Base-by-base conservation (phyloP, 1,140 invertebrate species). In the Trinorchestia longiramus region DNA sequence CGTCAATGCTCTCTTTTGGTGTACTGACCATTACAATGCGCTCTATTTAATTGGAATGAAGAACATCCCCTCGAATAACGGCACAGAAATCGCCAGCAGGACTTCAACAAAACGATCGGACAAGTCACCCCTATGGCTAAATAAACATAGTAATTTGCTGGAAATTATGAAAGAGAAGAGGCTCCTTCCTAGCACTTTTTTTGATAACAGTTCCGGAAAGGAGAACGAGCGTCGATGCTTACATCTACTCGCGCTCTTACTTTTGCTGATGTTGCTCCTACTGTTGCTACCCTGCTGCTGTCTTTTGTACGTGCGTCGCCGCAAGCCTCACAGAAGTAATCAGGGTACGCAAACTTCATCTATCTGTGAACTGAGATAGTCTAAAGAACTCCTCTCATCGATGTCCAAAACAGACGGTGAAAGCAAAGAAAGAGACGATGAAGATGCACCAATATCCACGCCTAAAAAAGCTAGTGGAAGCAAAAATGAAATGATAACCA, bases 151-250 rank as follows among this genome's bases (percentile, higher is more conserved):
- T 41, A 90, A 43, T 42, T 43, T 42, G 88, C 43, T 90, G 23
- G 43, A 41, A 17, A 15, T 43, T 28, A 19, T 90, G 88, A 41
- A 90, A 90, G 88, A 90, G 28, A 42, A 90, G 88, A 15, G 41
- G 88, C 88, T 90, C 11, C n/a, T 90, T 90, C 43, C 88, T 15
- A 90, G 88, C 88, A 43, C n/a, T 43, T 90, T 90, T 28, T 90
- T 90, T 43, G 88, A 90, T 36, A 15, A 90, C 15, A 4, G 88
- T 11, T 90, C 88, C 42, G 36, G n/a, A 36, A 90, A 90, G 43
- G 36, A 42, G 36, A 28, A 42, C 15, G 88, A 90, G 41, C 8
- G 43, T 42, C 23, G 4, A 41, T 90, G 43, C 88, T 43, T 90
- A 43, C 6, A 42, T 4, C 43, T 90, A 15, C 41, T 90, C 36